Conservation (phyloP, 2,797 vertebrate genomes). For the Syndactyla subalaris region DNA sequence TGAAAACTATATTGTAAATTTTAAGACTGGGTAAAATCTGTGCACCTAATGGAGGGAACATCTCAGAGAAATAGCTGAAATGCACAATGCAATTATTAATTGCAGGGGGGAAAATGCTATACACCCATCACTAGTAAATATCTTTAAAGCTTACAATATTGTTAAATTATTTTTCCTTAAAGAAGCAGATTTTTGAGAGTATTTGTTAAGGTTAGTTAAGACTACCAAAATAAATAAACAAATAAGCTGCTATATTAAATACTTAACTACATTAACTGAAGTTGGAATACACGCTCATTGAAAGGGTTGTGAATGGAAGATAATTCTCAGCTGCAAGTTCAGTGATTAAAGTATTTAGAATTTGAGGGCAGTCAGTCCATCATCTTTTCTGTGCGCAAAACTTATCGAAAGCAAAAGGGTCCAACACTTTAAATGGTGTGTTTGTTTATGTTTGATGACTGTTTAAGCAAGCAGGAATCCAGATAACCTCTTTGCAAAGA, state of each 20-base stretch:
- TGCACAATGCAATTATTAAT: background rate
- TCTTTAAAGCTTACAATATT: background rate
- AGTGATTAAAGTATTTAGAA: background rate
- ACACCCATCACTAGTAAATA: background rate
- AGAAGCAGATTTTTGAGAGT: background rate
- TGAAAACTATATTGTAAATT: background rate
- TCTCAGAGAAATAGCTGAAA: background rate
- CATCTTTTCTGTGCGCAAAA: background rate
- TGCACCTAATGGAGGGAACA: background rate
- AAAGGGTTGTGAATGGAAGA: background rate
- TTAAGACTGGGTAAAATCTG: background rate
- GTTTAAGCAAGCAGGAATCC: background rate
- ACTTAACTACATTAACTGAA: background rate
- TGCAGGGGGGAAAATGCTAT: background rate
- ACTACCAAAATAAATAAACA: background rate
- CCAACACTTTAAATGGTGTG: background rate
- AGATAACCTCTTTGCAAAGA: constrained; percentile 8
- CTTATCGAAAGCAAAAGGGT: background rate
- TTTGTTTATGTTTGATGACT: background rate
- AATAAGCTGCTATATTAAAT: background rate
- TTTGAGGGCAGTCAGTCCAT: background rate
- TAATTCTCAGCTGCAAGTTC: background rate
- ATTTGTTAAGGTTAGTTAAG: background rate
- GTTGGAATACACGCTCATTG: background rate
- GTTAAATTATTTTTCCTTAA: background rate